A percentile compares a stretch with the other conserved stretches of the same genome.
phyloP scores from a whole-genome alignment of 2,113 vertebrate genomes.

The Hippocampus comes region DNA sequence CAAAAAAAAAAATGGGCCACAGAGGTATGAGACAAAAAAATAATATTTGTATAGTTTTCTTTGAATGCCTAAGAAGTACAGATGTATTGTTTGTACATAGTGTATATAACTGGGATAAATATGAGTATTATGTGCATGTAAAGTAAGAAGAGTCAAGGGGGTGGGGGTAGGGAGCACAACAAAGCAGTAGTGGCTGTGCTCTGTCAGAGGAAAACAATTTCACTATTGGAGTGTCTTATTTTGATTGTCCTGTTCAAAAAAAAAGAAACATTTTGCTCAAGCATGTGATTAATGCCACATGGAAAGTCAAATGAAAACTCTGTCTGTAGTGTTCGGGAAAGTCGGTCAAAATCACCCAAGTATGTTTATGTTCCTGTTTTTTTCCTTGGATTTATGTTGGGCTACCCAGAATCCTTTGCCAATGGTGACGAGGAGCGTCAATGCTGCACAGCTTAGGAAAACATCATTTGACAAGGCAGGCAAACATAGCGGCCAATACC shows the following conservation, averaged over 20 bases:
- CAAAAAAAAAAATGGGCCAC: constrained; percentile 81
- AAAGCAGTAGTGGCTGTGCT: constrained; percentile 99
- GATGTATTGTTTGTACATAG: constrained; percentile 99
- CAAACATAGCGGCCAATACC: constrained; percentile 85
- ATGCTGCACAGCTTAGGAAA: constrained; percentile 91
- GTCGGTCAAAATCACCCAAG: constrained; percentile 89
- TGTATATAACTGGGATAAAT: constrained; percentile 97
- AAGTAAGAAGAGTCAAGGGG: constrained; percentile 81
- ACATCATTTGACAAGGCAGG: constrained; percentile 92
- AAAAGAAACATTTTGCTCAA: constrained; percentile 97
- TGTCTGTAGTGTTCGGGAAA: constrained; percentile 98
- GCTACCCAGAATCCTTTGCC: constrained; percentile 96
- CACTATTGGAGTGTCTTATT: constrained; percentile 99
- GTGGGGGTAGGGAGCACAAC: constrained; percentile 75
- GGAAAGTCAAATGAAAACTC: constrained; percentile 81
- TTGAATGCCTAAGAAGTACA: constrained; percentile 95
- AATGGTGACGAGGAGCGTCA: constrained; percentile 99
- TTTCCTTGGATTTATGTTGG: constrained; percentile 68
- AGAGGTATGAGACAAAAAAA: constrained; percentile 93
- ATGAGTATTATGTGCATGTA: constrained; percentile 97
- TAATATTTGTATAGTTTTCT: constrained; percentile 99
- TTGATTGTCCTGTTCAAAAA: constrained; percentile 87
- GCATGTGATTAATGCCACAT: constrained; percentile 98
- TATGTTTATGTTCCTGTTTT: constrained; percentile 53
- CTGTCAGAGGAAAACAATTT: constrained; percentile 99